Evolutionary conservation across 1,140 invertebrate genomes (phyloP), one percentile per base, ranked within the genome.

Genomic region (Drosophila ercepeae): DNA sequence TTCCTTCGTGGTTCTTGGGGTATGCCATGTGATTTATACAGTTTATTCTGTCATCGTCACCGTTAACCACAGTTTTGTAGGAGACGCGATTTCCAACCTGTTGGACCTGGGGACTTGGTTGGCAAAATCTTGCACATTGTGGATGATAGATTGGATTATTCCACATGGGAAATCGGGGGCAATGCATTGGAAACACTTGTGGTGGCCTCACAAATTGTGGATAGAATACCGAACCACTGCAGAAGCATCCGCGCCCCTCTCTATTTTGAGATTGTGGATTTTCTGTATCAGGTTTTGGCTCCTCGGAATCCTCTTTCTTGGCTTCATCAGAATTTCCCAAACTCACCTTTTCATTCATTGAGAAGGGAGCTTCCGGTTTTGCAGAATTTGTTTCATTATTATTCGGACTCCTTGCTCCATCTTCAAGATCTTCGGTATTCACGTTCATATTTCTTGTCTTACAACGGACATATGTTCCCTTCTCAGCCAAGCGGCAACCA

Each of bases 401-500:
- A n/a, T n/a, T n/a, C n/a, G n/a, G n/a, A n/a, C n/a, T n/a, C n/a
- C 11, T 9, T 32, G 2, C 9, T 29, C 9, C 27, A 29, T 29
- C 27, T 29, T 29, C 0, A 4, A 9, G 11, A 1, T 0, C 21
- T 21, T 21, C 21, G 21, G 4, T 32, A 32, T 32, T 9, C 0
- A 4, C 2, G 29, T 4, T 32, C 9, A 9, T n/a, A 3, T 9
- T n/a, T 32, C 11, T 32, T 11, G 2, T 11, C 11, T 11, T 32
- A 3, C 9, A 9, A 3, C 29, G 29, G 0, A 42, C 63, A 57
- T 25, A 42, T 14, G 65, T 69, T 0, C 50, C 55, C 27, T 69
- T 69, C 3, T 69, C 65, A 5, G 63, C 50, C 45, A 55, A 42
- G 5, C 1, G 69, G 11, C 25, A 51, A 19, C 4, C 14, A 1